These are phyloP conservation scores for Gryllus longicercus DNA, from an alignment of 2,888 invertebrate genomes.

Conservation along the genomic window DNA sequence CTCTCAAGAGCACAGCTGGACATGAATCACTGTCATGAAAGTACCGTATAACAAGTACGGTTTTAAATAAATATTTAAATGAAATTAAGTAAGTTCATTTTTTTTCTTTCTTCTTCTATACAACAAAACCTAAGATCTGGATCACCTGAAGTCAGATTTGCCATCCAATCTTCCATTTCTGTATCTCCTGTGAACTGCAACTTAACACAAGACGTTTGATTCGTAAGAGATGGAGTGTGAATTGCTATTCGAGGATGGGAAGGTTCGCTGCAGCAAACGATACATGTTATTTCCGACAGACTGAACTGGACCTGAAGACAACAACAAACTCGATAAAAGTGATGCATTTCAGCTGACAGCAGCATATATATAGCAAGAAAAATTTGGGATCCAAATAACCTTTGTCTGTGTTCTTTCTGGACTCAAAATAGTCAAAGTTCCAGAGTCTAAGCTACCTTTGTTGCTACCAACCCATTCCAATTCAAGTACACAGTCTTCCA, in stretches of 20 bases:
- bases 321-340: neutral
- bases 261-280: conserved; percentile 75
- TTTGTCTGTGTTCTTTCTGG: conserved; percentile 73
- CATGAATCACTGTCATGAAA: too few relatives aligned
- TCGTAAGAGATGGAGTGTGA: conserved; percentile 63
- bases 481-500: conserved; percentile 75
- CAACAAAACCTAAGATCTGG: too few relatives aligned
- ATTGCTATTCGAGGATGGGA: conserved; percentile 72
- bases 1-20: too few relatives aligned
- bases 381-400: conserved; percentile 47
- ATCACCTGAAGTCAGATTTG: conserved; percentile 65
- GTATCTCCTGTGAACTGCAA: conserved; percentile 78
- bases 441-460: conserved; percentile 63
- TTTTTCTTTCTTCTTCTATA: too few relatives aligned
- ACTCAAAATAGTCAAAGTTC: conserved; percentile 71
- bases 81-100: too few relatives aligned
- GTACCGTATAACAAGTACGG: too few relatives aligned
- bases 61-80: too few relatives aligned
- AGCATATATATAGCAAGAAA: too few relatives aligned
- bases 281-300: conserved; percentile 71
- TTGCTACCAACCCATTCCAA: conserved; percentile 72
- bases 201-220: conserved; percentile 58
- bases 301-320: conserved; percentile 61
- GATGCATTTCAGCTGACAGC: too few relatives aligned
- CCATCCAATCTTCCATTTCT: conserved; percentile 86